Percentiles rank a stretch among this genome's conserved stretches.
These are phyloP conservation scores for Sebastiscus tertius DNA, from an alignment of 2,797 vertebrate species.

Conservation along the genomic window DNA sequence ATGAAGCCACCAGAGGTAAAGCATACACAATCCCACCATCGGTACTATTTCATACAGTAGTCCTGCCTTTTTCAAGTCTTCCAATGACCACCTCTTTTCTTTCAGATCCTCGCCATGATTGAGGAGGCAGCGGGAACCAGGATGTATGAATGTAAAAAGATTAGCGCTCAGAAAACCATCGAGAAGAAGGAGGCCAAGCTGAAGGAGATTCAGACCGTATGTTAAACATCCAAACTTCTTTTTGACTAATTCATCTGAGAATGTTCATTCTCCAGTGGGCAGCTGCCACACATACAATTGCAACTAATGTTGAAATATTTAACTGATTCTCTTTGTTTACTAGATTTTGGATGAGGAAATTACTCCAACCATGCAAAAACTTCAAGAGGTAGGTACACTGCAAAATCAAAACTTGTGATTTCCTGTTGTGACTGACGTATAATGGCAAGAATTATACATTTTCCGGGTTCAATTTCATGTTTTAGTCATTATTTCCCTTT, in stretches of 20 bases:
- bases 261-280: neutral
- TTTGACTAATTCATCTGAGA: neutral
- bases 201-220: constrained; percentile 90
- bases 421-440: neutral
- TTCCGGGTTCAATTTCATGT: accelerated
- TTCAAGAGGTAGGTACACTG: constrained; percentile 87
- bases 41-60: neutral
- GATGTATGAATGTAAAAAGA: constrained; percentile 97
- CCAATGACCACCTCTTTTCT: neutral
- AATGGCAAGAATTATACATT: neutral
- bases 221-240: neutral
- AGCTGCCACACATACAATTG: neutral
- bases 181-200: constrained; percentile 96
- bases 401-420: neutral
- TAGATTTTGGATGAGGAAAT: constrained; percentile 96
- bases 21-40: neutral
- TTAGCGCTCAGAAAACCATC: constrained; percentile 92
- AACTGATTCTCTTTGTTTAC: neutral
- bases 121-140: constrained; percentile 97
- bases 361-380: constrained; percentile 91
- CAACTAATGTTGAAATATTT: neutral
- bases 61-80: neutral
- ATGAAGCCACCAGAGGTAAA: constrained; percentile 98
- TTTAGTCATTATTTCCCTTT: neutral
- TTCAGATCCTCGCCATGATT: constrained; percentile 95